These are phyloP conservation scores for Xylota sylvarum DNA, from an alignment of 2,888 invertebrate species.

Conservation along the genomic window DNA sequence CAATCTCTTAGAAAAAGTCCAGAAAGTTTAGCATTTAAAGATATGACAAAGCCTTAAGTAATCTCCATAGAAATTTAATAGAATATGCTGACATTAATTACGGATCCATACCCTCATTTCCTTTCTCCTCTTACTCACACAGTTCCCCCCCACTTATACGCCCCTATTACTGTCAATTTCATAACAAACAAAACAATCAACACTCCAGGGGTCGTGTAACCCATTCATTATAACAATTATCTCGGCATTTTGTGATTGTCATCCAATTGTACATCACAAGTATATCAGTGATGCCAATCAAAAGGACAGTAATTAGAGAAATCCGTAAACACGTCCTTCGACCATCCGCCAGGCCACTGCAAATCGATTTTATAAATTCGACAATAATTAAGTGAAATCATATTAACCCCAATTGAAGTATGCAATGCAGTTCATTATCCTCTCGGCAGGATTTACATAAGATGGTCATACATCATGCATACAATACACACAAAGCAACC, in stretches of 20 bases:
- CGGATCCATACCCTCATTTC: neutral
- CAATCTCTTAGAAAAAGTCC: too few species aligned
- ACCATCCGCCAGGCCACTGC: neutral
- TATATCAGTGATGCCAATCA: constrained; percentile 53
- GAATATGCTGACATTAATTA: neutral
- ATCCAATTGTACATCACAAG: constrained; percentile 38
- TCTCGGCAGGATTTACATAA: constrained; percentile 52
- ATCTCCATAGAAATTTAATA: too few species aligned
- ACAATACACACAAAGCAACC: neutral
- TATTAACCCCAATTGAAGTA: constrained; percentile 63
- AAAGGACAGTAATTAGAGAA: constrained; percentile 36
- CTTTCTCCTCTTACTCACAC: neutral
- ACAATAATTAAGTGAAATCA: constrained; percentile 68
- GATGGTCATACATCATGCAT: constrained; percentile 46
- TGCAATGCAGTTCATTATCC: constrained; percentile 65
- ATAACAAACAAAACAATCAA: constrained; percentile 38
- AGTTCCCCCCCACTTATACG: neutral
- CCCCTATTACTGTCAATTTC: constrained; percentile 10
- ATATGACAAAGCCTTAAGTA: too few species aligned
- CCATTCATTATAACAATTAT: constrained; percentile 60
- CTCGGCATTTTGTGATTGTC: constrained; percentile 43
- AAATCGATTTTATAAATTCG: constrained; percentile 55
- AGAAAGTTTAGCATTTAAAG: too few species aligned
- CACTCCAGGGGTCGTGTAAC: constrained; percentile 35
- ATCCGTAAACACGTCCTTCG: constrained; percentile 2